Evolutionary conservation across 2,888 invertebrate genomes (phyloP).

Genomic region (Allacma fusca): DNA sequence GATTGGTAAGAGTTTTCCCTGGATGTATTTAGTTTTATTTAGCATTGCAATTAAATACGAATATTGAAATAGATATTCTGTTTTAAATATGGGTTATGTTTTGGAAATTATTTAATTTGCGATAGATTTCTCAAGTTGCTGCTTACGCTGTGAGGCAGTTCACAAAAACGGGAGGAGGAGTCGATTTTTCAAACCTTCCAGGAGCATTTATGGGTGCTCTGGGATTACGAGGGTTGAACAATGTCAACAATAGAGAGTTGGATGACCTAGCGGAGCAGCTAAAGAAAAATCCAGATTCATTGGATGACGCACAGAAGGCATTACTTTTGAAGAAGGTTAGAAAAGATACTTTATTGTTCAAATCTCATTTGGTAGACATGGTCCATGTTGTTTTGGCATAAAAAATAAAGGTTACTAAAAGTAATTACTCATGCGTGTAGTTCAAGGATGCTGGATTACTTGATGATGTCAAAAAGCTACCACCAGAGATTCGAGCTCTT

Average conservation of each 20-base stretch:
- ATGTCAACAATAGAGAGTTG: conserved; percentile 51
- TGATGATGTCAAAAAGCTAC: conserved; percentile 47
- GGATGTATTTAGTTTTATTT: not conserved
- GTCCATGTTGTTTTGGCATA: no score
- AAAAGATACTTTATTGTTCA: no score
- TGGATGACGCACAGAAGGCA: conserved; percentile 57
- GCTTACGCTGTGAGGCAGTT: conserved; percentile 48
- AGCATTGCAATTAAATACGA: no score
- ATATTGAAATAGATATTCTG: no score
- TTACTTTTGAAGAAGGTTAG: conserved; percentile 54
- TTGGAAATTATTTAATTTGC: no score
- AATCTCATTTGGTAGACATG: no score
- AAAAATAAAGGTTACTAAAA: no score
- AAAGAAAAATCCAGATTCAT: conserved; percentile 52
- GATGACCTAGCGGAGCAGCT: conserved; percentile 50
- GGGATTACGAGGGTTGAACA: conserved; percentile 54
- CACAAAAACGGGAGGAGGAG: conserved; percentile 46
- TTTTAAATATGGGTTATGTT: no score
- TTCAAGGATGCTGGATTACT: conserved; percentile 52
- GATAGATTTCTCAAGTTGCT: conserved; percentile 55
- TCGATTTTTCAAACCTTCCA: conserved; percentile 51
- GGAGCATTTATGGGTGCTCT: conserved; percentile 56
- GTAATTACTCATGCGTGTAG: conserved; percentile 17
- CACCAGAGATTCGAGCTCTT: conserved; percentile 53
- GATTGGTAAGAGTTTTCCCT: conserved; percentile 50